Conservation (phyloP, 2,888 invertebrate genomes). For the Yponomeuta malinellus region DNA sequence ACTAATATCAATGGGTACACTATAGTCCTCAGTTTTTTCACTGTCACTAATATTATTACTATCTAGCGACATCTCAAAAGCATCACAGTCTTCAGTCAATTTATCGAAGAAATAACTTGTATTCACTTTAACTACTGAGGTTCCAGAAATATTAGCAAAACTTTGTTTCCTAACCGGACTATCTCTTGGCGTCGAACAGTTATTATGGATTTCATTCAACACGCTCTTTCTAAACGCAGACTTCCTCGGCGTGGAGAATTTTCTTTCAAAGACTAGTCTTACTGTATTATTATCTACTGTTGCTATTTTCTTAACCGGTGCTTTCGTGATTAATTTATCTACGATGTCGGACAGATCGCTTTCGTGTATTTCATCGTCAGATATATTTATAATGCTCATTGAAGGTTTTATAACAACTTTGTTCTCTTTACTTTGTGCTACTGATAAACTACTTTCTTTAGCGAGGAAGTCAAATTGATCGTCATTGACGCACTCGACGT, state of each 20-base stretch:
- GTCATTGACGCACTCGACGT: constrained; percentile 24
- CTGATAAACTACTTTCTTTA: background rate
- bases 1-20: constrained; percentile 21
- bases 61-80: constrained; percentile 77
- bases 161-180: constrained; percentile 36
- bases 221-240: constrained; percentile 32
- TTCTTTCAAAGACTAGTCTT: constrained; percentile 46
- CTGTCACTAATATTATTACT: constrained; percentile 43
- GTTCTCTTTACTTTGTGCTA: background rate
- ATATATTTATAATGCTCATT: constrained; percentile 42
- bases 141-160: constrained; percentile 32
- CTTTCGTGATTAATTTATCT: constrained; percentile 51
- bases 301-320: constrained; percentile 41
- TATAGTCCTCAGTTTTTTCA: constrained; percentile 51
- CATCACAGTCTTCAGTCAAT: constrained; percentile 67
- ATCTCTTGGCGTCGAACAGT: constrained; percentile 58
- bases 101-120: constrained; percentile 75
- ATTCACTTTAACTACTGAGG: constrained; percentile 33
- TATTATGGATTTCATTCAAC: constrained; percentile 37
- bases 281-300: constrained; percentile 52
- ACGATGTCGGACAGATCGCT: constrained; percentile 56
- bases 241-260: constrained; percentile 43
- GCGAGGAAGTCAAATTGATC: constrained; percentile 5
- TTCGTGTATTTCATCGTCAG: constrained; percentile 34
- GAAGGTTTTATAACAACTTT: constrained; percentile 24